Percentiles rank a stretch among this genome's conserved stretches.
phyloP scores from a whole-genome alignment of 2,888 invertebrate species.

The Caenorhabditis sp. region DNA sequence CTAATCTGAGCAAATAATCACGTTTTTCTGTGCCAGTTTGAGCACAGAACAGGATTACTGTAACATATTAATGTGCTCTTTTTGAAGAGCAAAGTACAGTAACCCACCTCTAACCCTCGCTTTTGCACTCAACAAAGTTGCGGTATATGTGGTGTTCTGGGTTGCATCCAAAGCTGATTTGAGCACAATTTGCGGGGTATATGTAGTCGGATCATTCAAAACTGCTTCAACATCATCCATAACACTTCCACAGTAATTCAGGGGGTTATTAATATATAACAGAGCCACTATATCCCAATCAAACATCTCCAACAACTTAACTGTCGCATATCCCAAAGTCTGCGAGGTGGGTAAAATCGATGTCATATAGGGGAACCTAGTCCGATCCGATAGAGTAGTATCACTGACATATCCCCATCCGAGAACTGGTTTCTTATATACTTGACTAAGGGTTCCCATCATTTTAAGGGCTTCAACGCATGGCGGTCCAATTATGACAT shows the following conservation, averaged over 20 bases:
- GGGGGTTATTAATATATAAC: conserved; percentile 19
- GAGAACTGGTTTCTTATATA: conserved; percentile 38
- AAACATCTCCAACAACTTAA: conserved; percentile 25
- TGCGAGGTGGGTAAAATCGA: too few species aligned
- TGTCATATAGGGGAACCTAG: too few species aligned
- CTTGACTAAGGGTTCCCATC: conserved; percentile 29
- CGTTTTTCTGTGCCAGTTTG: conserved; percentile 5
- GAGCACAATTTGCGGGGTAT: conserved; percentile 18
- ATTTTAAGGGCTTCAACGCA: conserved; percentile 40
- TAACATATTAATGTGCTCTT: too few species aligned
- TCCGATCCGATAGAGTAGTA: too few species aligned
- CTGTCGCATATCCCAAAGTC: conserved; percentile 28
- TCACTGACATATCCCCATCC: too few species aligned
- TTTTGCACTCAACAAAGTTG: conserved; percentile 3
- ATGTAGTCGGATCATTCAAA: too few species aligned
- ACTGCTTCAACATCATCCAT: conserved; percentile 32
- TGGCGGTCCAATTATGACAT: conserved; percentile 58
- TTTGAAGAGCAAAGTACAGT: too few species aligned
- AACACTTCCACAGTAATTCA: conserved; percentile 33
- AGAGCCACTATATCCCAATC: conserved; percentile 31
- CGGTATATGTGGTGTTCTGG: conserved; percentile 2
- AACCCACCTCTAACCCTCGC: conserved; percentile 21
- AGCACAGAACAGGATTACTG: not conserved
- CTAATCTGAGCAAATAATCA: conserved; percentile 20
- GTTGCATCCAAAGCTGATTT: conserved; percentile 6